Evolutionary conservation across 2,888 invertebrate species (phyloP).

Genomic region (Rosalia funebris): DNA sequence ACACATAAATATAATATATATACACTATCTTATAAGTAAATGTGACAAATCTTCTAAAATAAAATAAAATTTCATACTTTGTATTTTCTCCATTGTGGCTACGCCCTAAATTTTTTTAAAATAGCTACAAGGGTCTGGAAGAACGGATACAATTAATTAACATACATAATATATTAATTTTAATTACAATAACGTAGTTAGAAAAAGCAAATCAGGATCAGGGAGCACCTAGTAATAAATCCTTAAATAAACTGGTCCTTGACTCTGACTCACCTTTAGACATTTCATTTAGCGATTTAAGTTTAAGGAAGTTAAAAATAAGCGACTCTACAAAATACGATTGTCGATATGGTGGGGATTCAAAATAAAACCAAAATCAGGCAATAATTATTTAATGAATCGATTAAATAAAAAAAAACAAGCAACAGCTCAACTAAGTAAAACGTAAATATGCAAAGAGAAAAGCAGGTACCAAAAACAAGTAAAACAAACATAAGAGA

Average conservation of each 20-base stretch:
- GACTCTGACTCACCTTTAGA: background rate
- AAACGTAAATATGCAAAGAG: constrained; percentile 10
- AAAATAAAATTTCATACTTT: background rate
- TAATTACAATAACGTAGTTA: background rate
- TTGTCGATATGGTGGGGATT: constrained; percentile 37
- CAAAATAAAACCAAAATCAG: constrained; percentile 25
- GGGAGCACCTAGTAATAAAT: background rate
- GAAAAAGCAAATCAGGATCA: constrained; percentile 8
- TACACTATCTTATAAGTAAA: background rate
- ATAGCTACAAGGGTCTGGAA: constrained; percentile 31
- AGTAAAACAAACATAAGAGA: constrained; percentile 22
- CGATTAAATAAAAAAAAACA: constrained; percentile 32
- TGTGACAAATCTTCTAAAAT: background rate
- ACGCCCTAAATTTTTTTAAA: constrained; percentile 5
- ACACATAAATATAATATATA: too few species aligned
- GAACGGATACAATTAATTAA: constrained; percentile 40
- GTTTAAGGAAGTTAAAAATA: too few species aligned
- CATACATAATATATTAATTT: background rate
- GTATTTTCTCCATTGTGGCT: constrained; percentile 6
- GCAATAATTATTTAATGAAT: constrained; percentile 24
- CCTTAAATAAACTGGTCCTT: too few species aligned
- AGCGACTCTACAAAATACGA: constrained; percentile 34
- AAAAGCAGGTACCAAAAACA: constrained; percentile 34
- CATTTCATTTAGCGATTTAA: too few species aligned
- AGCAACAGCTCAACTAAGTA: constrained; percentile 6